Evolutionary conservation across 2,113 vertebrate species (phyloP).

Genomic region (Antennarius striatus): DNA sequence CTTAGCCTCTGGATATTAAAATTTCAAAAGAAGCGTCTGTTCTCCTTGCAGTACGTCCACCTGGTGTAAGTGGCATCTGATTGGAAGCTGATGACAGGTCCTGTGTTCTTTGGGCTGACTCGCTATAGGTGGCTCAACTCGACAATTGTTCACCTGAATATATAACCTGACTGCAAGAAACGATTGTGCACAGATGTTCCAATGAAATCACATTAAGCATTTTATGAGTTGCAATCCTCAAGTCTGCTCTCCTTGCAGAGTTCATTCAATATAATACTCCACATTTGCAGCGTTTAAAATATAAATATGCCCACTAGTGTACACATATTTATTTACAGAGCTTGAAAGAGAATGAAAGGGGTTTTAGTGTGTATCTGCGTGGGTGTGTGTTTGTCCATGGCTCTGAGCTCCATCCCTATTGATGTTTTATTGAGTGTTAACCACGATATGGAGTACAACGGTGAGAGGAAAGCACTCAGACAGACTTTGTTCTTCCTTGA

Average conservation of each 20-base stretch:
- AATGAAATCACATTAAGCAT: conserved; percentile 44
- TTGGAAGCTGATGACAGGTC: conserved; percentile 66
- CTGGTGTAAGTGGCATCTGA: conserved; percentile 61
- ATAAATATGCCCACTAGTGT: conserved; percentile 11
- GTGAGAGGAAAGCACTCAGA: conserved; percentile 53
- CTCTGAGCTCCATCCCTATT: conserved; percentile 66
- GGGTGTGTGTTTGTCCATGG: conserved; percentile 67
- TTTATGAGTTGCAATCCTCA: conserved; percentile 14
- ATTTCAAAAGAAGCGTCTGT: conserved; percentile 54
- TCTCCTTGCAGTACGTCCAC: conserved; percentile 47
- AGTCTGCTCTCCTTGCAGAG: conserved; percentile 31
- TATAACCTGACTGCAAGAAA: conserved; percentile 17
- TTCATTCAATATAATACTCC: conserved; percentile 47
- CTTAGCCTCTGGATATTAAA: conserved; percentile 58
- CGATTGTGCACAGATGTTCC: conserved; percentile 16
- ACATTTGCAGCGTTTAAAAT: conserved; percentile 3
- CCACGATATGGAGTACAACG: conserved; percentile 53
- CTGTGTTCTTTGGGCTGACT: conserved; percentile 42
- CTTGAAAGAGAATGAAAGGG: conserved; percentile 5
- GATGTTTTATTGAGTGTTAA: conserved; percentile 78
- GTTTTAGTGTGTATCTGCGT: conserved; percentile 52
- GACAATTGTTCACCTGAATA: conserved; percentile 31
- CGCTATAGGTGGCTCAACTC: conserved; percentile 43
- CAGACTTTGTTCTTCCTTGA: conserved; percentile 49
- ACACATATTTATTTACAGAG: background rate